A percentile compares a stretch with the other conserved stretches of the same genome.
Evolutionary conservation across 2,797 vertebrate genomes (phyloP).

Genomic region (Periophthalmus magnuspinnatus): DNA sequence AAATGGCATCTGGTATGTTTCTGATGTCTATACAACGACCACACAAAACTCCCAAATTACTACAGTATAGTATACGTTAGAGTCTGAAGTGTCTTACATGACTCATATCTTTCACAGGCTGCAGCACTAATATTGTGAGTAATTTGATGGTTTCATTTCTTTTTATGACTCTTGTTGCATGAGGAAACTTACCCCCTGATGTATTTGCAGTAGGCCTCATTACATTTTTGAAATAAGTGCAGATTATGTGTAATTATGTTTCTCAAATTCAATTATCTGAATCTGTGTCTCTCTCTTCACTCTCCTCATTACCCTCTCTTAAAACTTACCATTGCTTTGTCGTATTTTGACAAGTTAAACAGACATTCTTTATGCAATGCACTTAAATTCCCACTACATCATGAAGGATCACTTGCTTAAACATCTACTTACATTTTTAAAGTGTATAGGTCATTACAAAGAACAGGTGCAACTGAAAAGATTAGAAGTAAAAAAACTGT

Average conservation of each 20-base stretch:
- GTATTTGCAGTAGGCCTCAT: slow-evolving; percentile 32
- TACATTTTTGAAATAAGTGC: slow-evolving; percentile 29
- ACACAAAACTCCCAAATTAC: too few species aligned
- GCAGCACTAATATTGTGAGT: neutral
- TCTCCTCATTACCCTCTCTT: slow-evolving; percentile 11
- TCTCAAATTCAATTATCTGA: slow-evolving; percentile 39
- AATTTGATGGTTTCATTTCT: slow-evolving; percentile 8
- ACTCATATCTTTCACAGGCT: too few species aligned
- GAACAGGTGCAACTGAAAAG: neutral
- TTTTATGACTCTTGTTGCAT: slow-evolving; percentile 20
- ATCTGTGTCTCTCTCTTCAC: slow-evolving; percentile 11
- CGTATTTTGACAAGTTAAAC: slow-evolving; percentile 13
- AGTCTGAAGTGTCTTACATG: neutral
- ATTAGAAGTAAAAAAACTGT: neutral
- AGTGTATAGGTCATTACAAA: neutral
- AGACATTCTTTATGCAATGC: slow-evolving; percentile 6
- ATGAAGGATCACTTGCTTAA: neutral
- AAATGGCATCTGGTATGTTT: too few species aligned
- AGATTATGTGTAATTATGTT: slow-evolving; percentile 40
- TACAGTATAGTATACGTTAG: too few species aligned
- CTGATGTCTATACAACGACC: too few species aligned
- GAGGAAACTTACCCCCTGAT: slow-evolving; percentile 22
- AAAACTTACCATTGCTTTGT: neutral
- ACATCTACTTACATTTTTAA: neutral
- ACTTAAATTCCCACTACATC: neutral